phyloP scores from a whole-genome alignment of 2,797 vertebrate species.

The Sebastiscus albofasciatus region DNA sequence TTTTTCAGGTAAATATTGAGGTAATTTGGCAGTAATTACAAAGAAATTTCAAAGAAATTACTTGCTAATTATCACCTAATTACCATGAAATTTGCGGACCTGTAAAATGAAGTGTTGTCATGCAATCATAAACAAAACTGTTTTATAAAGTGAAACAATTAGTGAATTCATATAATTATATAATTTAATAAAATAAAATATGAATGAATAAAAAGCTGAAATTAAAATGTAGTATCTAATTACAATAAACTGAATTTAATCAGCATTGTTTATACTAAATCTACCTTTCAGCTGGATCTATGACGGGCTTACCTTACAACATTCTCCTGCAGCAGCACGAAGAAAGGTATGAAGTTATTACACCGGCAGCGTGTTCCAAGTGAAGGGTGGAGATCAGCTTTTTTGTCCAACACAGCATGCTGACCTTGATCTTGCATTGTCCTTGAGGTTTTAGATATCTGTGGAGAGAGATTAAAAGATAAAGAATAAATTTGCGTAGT shows the following conservation, averaged over 20 bases:
- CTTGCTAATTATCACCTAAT: too few relatives aligned
- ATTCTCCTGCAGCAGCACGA: not conserved
- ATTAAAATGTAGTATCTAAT: not conserved
- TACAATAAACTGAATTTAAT: not conserved
- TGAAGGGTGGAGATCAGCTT: not conserved
- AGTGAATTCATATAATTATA: not conserved
- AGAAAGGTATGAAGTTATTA: not conserved
- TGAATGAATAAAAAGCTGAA: not conserved
- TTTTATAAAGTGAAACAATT: not conserved
- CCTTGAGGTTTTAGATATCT: conserved; percentile 19
- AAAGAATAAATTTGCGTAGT: not conserved
- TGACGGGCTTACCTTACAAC: conserved; percentile 24
- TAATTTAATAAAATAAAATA: not conserved
- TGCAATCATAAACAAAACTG: not conserved
- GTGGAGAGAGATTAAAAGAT: conserved; percentile 13
- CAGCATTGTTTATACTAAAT: not conserved
- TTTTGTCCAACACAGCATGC: not conserved
- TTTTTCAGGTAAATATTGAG: too few relatives aligned
- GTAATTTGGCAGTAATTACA: too few relatives aligned
- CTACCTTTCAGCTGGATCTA: not conserved
- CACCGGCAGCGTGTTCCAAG: not conserved
- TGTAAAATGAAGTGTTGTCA: too few relatives aligned
- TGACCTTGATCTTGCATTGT: conserved; percentile 30
- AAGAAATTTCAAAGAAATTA: too few relatives aligned
- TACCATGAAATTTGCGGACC: too few relatives aligned